Evolutionary conservation across 1,140 invertebrate genomes (phyloP).

Genomic region (Rhagoletis pomonella): DNA sequence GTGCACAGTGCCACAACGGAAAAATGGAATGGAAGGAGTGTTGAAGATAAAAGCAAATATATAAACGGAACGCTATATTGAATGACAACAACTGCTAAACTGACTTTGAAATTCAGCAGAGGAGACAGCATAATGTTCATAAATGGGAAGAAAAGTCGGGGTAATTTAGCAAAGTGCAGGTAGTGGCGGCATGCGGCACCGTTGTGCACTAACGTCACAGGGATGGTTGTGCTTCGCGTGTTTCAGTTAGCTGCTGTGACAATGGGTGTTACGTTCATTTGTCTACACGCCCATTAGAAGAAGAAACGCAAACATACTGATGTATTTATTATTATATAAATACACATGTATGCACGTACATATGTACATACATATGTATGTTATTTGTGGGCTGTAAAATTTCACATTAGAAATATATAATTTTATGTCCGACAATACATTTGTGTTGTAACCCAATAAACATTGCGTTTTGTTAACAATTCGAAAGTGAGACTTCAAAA

Average conservation of each 20-base stretch:
- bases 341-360: too few species aligned
- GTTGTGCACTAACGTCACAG: too few species aligned
- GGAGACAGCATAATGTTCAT: neutral
- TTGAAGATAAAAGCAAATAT: neutral
- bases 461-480: too few species aligned
- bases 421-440: neutral
- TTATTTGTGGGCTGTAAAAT: conserved; percentile 2
- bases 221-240: neutral
- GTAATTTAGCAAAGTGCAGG: too few species aligned
- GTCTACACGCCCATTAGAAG: neutral
- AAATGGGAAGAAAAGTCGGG: neutral
- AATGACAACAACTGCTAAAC: neutral
- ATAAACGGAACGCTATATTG: neutral
- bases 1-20: too few species aligned
- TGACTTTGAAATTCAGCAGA: conserved; percentile 18
- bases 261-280: neutral
- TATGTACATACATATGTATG: neutral
- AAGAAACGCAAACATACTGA: neutral
- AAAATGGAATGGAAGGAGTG: neutral
- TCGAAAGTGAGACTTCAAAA: too few species aligned
- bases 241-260: conserved; percentile 7
- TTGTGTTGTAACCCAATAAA: too few species aligned
- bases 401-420: neutral
- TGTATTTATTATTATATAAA: too few species aligned
- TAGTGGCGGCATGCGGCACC: too few species aligned